phyloP scores from a whole-genome alignment of 2,888 invertebrate genomes.

The Tupiocoris notatus region DNA sequence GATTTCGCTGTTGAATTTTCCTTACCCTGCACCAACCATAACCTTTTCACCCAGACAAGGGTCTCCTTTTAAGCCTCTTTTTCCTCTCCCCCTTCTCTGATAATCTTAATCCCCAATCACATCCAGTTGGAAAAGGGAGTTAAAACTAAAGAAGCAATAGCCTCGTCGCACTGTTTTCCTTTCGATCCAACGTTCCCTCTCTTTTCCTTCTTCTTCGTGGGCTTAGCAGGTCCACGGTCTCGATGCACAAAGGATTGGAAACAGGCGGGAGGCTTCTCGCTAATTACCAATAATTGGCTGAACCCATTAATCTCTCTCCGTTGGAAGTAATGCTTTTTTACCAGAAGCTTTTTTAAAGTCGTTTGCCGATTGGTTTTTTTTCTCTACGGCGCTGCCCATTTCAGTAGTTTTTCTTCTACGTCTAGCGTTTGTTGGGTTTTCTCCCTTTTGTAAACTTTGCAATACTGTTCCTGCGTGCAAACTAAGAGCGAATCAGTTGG shows the following conservation, averaged over 20 bases:
- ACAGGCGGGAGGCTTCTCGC: neutral
- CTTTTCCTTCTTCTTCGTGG: neutral
- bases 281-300: slow-evolving; percentile 33
- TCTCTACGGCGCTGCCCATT: neutral
- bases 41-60: no score
- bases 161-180: neutral
- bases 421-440: no score
- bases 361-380: neutral
- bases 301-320: slow-evolving; percentile 24
- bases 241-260: slow-evolving; percentile 10
- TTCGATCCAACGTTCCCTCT: no score
- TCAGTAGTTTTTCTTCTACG: neutral
- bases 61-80: neutral
- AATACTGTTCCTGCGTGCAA: no score
- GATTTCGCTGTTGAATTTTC: neutral
- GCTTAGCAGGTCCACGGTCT: neutral
- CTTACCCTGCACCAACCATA: neutral
- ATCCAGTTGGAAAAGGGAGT: neutral
- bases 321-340: slow-evolving; percentile 1
- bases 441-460: no score
- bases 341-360: neutral
- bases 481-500: no score
- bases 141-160: neutral
- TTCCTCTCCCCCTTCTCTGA: neutral
- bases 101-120: neutral